phyloP scores from a whole-genome alignment of 1,140 invertebrate genomes.

The Tribolium castaneum region DNA sequence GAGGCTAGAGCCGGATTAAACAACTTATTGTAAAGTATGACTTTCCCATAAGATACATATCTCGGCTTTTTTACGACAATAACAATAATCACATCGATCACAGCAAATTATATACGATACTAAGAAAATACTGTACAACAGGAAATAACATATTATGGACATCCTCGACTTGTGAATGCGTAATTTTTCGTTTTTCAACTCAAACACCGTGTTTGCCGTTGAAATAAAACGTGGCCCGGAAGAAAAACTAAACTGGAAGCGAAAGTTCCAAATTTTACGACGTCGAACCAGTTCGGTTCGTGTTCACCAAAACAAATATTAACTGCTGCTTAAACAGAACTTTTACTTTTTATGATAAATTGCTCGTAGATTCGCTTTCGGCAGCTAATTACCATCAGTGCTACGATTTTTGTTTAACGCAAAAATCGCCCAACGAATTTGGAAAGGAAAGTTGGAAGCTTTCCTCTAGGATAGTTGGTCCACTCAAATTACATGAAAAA shows the following conservation, averaged over 20 bases:
- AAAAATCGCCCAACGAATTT: not conserved
- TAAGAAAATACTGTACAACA: constrained; percentile 19
- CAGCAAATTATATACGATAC: constrained; percentile 29
- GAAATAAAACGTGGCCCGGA: constrained; percentile 29
- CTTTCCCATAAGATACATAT: constrained; percentile 34
- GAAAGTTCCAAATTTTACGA: constrained; percentile 40
- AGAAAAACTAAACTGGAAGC: constrained; percentile 36
- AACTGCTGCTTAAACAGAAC: constrained; percentile 32
- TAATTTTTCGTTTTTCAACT: not conserved
- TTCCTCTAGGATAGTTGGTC: too few species aligned
- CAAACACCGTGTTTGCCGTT: constrained; percentile 11
- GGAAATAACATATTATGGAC: constrained; percentile 40
- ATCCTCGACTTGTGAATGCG: constrained; percentile 37
- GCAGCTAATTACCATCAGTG: constrained; percentile 6
- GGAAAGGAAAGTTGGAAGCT: not conserved
- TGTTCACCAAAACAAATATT: constrained; percentile 33
- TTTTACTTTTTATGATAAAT: constrained; percentile 35
- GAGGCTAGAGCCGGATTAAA: constrained; percentile 2
- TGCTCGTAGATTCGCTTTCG: constrained; percentile 12
- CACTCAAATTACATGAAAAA: not conserved
- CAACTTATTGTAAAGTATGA: constrained; percentile 28
- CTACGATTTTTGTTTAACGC: not conserved
- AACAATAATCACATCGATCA: constrained; percentile 34
- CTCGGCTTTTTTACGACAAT: constrained; percentile 32
- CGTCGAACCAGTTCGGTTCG: constrained; percentile 34